Conservation (phyloP, 1,140 invertebrate genomes). For the Drosophila cardini region DNA sequence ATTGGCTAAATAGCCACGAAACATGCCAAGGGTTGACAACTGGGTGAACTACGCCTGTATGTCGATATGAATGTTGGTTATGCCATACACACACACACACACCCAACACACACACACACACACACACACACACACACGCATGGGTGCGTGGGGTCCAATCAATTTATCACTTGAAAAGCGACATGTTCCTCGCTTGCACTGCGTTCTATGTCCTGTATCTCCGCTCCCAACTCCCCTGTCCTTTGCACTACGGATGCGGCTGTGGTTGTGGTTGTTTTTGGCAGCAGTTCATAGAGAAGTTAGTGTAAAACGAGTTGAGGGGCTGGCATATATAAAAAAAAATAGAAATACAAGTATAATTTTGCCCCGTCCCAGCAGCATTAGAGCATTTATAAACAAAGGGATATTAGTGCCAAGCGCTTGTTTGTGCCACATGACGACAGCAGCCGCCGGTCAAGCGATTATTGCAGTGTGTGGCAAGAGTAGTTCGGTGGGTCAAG, state of each 20-base stretch:
- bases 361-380: constrained; percentile 55
- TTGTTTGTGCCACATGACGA: constrained; percentile 49
- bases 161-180: constrained; percentile 81
- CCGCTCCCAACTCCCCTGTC: neutral
- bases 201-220: constrained; percentile 25
- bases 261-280: constrained; percentile 34
- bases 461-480: constrained; percentile 22
- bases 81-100: constrained; percentile 17
- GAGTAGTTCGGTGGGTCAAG: neutral
- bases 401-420: constrained; percentile 72
- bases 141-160: constrained; percentile 56
- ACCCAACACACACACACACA: neutral
- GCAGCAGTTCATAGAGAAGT: constrained; percentile 16
- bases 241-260: constrained; percentile 37
- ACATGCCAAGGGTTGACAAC: constrained; percentile 74
- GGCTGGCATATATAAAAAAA: constrained; percentile 30
- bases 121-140: neutral
- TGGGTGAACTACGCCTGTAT: constrained; percentile 60
- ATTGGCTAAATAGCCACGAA: constrained; percentile 76
- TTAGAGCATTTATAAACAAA: constrained; percentile 84
- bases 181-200: constrained; percentile 59
- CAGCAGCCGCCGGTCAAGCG: constrained; percentile 37
- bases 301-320: neutral
- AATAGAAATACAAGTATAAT: constrained; percentile 62
- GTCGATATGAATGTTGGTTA: constrained; percentile 55